Conservation (phyloP, 2,113 vertebrate species). For the Neopipo cinnamomea region DNA sequence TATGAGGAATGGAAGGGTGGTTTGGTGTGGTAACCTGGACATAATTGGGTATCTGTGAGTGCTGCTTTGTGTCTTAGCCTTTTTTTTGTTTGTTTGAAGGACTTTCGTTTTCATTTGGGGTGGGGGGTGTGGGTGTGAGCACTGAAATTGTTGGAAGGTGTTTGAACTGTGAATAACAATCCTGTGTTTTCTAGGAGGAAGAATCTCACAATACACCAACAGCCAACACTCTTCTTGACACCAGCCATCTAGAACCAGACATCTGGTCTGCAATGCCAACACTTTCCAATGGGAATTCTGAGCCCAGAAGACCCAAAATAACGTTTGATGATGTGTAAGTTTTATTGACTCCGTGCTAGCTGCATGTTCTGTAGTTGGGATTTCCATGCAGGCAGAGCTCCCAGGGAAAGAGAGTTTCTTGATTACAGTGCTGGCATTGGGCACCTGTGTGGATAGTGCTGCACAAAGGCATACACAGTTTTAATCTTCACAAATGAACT, state of each 20-base stretch:
- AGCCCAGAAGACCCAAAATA: constrained; percentile 86
- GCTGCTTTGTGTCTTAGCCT: not conserved
- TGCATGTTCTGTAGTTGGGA: not conserved
- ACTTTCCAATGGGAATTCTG: constrained; percentile 79
- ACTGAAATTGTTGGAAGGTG: not conserved
- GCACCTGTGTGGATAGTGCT: not conserved
- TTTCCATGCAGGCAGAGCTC: not conserved
- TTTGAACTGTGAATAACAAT: not conserved
- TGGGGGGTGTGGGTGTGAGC: not conserved
- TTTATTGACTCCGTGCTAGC: not conserved
- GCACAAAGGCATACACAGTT: constrained; percentile 23
- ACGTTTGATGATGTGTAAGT: constrained; percentile 92
- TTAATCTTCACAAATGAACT: constrained; percentile 46
- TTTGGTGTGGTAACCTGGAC: not conserved
- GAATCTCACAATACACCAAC: constrained; percentile 76
- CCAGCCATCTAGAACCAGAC: constrained; percentile 84
- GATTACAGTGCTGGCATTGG: not conserved
- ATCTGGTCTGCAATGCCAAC: constrained; percentile 82
- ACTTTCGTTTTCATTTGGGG: not conserved
- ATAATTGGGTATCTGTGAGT: not conserved
- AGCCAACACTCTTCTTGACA: constrained; percentile 79
- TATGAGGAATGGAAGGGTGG: not conserved
- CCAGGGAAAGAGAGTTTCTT: not conserved
- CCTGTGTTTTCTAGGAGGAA: constrained; percentile 75
- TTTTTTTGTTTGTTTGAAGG: not conserved